Evolutionary conservation across 2,113 vertebrate species (phyloP).

Genomic region (Myrmophylax atrothorax): DNA sequence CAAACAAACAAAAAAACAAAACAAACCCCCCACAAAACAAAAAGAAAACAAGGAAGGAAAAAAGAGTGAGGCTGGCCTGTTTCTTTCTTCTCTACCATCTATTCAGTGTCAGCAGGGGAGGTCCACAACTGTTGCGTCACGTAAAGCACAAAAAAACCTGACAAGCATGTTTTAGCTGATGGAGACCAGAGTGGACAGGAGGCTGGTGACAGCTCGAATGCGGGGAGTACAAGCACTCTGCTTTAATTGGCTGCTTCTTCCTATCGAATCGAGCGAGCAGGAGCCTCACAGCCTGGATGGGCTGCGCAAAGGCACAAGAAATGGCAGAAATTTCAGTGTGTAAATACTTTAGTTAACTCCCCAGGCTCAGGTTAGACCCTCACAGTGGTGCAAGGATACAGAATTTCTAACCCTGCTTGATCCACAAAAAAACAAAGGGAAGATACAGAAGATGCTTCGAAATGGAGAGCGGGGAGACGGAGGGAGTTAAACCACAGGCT

Average conservation of each 20-base stretch:
- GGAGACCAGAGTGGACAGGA: slow-evolving; percentile 55
- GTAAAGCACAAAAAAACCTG: slow-evolving; percentile 14
- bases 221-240: background rate
- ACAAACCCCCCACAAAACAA: background rate
- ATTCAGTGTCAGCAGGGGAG: slow-evolving; percentile 49
- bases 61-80: background rate
- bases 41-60: background rate
- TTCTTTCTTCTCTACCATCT: slow-evolving; percentile 25
- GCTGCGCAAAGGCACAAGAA: background rate
- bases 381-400: fast-evolving
- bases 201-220: slow-evolving; percentile 26
- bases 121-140: slow-evolving; percentile 61
- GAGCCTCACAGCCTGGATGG: background rate
- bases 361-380: background rate
- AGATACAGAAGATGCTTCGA: background rate
- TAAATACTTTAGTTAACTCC: background rate
- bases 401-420: background rate
- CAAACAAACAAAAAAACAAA: background rate
- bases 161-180: slow-evolving; percentile 38
- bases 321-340: background rate
- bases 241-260: slow-evolving; percentile 8
- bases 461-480: background rate
- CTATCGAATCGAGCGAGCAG: background rate
- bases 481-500: background rate
- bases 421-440: background rate